phyloP scores from a whole-genome alignment of 2,888 invertebrate genomes.

The Aproaerema taeniolella region DNA sequence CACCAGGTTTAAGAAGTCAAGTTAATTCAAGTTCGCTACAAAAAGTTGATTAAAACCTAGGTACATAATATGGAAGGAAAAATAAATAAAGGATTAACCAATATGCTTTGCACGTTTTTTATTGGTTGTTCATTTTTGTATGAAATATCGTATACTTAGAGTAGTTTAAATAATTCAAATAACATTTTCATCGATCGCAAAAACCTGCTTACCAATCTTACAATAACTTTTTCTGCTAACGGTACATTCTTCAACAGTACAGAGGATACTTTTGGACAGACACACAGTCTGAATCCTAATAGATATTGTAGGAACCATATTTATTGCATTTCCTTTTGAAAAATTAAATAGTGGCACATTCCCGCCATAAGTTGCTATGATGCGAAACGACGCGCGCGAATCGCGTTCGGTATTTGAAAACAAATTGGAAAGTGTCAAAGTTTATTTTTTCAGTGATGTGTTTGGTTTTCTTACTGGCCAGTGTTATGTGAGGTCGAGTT shows the following conservation, averaged over 20 bases:
- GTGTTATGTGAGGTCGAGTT: neutral
- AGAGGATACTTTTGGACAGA: slow-evolving; percentile 2
- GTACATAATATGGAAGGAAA: neutral
- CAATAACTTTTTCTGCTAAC: neutral
- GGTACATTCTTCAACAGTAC: neutral
- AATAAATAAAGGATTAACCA: too few species aligned
- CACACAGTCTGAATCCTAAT: slow-evolving; percentile 42
- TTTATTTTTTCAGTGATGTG: slow-evolving; percentile 1
- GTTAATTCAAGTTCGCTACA: too few species aligned
- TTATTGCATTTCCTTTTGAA: slow-evolving; percentile 40
- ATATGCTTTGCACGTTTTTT: too few species aligned
- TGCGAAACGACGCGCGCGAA: slow-evolving; percentile 43
- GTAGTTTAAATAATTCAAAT: too few species aligned
- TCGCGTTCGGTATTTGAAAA: slow-evolving; percentile 31
- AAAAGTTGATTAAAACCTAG: neutral
- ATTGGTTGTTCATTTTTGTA: too few species aligned
- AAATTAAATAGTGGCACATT: slow-evolving; percentile 33
- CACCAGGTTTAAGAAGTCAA: too few species aligned
- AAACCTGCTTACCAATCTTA: too few species aligned
- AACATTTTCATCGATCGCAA: too few species aligned
- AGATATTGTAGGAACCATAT: slow-evolving; percentile 35
- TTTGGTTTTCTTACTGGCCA: neutral
- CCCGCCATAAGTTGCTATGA: slow-evolving; percentile 35
- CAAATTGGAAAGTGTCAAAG: slow-evolving; percentile 29
- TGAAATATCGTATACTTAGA: too few species aligned